Conservation (phyloP, 2,113 vertebrate genomes). For the Macrotus californicus region DNA sequence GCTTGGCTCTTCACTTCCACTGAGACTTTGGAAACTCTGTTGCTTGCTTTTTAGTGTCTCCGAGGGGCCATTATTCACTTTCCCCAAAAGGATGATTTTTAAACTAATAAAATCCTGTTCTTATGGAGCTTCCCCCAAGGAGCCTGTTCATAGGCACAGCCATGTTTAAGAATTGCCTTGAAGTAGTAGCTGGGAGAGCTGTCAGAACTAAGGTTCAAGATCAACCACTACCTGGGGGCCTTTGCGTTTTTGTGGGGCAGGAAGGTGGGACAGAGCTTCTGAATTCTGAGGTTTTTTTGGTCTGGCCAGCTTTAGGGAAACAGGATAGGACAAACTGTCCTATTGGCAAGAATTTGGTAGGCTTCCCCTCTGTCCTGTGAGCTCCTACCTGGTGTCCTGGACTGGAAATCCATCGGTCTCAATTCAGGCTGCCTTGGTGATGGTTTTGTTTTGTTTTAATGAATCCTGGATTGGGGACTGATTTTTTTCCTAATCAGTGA, state of each 20-base stretch:
- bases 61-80: slow-evolving; percentile 10
- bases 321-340: background rate
- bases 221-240: background rate
- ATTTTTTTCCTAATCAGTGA: background rate
- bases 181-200: background rate
- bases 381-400: background rate
- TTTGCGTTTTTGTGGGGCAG: background rate
- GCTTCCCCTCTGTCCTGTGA: background rate
- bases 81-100: slow-evolving; percentile 32
- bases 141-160: background rate
- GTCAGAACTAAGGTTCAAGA: background rate
- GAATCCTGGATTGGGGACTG: background rate
- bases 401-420: background rate
- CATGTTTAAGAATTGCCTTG: background rate
- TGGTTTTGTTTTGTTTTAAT: background rate
- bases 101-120: slow-evolving; percentile 2
- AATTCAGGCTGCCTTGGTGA: background rate
- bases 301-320: background rate
- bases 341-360: background rate
- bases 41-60: background rate
- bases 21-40: slow-evolving; percentile 9
- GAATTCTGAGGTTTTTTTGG: background rate
- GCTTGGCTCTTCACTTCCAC: background rate
- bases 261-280: background rate
- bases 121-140: background rate